Evolutionary conservation across 2,888 invertebrate genomes (phyloP).

Genomic region (Malthinus seriepunctatus): DNA sequence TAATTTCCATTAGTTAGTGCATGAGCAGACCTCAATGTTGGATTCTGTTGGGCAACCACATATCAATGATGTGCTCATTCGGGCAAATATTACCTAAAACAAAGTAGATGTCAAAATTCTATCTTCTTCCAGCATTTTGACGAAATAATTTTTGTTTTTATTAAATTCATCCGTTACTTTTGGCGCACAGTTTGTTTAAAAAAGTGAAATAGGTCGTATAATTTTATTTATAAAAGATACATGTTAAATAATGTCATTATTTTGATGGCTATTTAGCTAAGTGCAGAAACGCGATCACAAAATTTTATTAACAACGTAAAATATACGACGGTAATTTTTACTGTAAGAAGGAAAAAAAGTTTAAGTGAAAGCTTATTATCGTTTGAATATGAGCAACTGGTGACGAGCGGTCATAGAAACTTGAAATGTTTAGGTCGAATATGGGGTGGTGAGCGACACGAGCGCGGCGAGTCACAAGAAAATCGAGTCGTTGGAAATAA

Average conservation of each 20-base stretch:
- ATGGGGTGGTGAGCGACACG: conserved; percentile 43
- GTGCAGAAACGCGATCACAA: conserved; percentile 23
- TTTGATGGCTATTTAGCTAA: conserved; percentile 28
- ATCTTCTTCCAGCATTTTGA: too few species aligned
- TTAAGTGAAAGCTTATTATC: conserved; percentile 21
- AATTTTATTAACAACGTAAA: conserved; percentile 18
- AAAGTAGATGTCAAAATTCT: too few species aligned
- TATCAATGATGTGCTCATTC: too few species aligned
- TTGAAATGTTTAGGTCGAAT: conserved; percentile 40
- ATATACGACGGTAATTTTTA: conserved; percentile 17
- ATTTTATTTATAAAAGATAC: background rate
- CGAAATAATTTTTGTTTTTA: too few species aligned
- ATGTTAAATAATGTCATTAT: conserved; percentile 16
- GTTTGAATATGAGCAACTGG: conserved; percentile 20
- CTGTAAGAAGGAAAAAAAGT: conserved; percentile 8
- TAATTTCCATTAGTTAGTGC: too few species aligned
- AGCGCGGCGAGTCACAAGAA: conserved; percentile 43
- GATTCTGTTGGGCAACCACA: too few species aligned
- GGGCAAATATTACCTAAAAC: too few species aligned
- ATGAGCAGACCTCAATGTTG: too few species aligned
- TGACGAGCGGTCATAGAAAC: conserved; percentile 22
- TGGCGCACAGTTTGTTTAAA: too few species aligned
- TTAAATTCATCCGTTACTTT: too few species aligned
- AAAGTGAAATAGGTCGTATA: too few species aligned
- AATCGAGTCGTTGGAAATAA: conserved; percentile 47